A percentile compares a stretch with the other conserved stretches of the same genome.
phyloP scores from a whole-genome alignment of 2,888 invertebrate species.

The Athalia rosae region DNA sequence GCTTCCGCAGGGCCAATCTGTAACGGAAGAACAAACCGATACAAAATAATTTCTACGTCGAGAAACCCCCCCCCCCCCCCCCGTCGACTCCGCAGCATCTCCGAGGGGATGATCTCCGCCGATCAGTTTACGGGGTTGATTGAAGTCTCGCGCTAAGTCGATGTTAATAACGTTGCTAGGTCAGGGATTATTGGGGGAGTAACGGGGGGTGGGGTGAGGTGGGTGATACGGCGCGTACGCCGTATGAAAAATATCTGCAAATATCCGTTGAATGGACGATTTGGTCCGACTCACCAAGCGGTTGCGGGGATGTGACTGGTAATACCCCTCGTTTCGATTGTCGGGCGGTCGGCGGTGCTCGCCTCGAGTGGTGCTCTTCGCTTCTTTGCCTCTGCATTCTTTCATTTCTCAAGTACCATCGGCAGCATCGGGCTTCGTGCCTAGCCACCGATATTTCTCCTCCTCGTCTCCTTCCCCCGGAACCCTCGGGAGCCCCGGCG shows the following conservation, averaged over 20 bases:
- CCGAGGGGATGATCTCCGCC: no score
- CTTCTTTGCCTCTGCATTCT: constrained; percentile 52
- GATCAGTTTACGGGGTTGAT: no score
- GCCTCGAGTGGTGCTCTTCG: constrained; percentile 57
- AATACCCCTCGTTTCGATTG: constrained; percentile 55
- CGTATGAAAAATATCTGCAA: background rate
- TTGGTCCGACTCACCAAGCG: constrained; percentile 13
- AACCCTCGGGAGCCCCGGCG: background rate
- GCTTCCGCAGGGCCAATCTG: no score
- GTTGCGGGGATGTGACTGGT: constrained; percentile 45
- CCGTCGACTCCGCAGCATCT: background rate
- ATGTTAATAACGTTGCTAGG: background rate
- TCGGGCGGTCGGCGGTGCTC: constrained; percentile 57
- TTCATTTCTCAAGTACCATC: constrained; percentile 48
- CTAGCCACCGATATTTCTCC: constrained; percentile 38
- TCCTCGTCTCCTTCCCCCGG: background rate
- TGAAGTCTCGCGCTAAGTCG: no score
- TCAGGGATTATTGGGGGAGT: background rate
- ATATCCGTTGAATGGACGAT: constrained; percentile 16
- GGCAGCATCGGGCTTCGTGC: constrained; percentile 11
- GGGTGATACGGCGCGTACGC: background rate
- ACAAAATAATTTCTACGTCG: background rate
- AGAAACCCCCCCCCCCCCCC: background rate
- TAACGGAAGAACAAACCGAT: no score
- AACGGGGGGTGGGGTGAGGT: no score